Evolutionary conservation across 2,888 invertebrate species (phyloP).

Genomic region (Exocentrus adspersus): DNA sequence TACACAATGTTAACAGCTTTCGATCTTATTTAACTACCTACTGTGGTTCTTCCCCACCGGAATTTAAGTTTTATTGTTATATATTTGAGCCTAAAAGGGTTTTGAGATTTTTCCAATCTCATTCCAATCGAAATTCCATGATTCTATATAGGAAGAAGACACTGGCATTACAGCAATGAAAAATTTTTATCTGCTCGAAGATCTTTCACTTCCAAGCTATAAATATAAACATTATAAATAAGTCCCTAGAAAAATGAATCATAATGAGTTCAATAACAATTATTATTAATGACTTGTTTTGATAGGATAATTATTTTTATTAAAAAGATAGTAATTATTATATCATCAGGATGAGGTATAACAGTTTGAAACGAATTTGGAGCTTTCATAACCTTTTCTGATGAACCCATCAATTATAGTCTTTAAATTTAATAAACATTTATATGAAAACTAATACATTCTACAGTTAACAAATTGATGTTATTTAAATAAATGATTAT

Average conservation of each 20-base stretch:
- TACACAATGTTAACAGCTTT: too few relatives aligned
- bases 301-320: constrained; percentile 26
- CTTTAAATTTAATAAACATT: background rate
- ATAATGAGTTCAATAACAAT: constrained; percentile 38
- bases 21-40: too few relatives aligned
- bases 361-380: too few relatives aligned
- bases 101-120: too few relatives aligned
- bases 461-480: background rate
- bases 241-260: constrained; percentile 21
- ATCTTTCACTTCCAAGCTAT: constrained; percentile 26
- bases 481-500: background rate
- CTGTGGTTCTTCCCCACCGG: too few relatives aligned
- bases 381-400: constrained; percentile 4
- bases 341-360: too few relatives aligned
- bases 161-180: constrained; percentile 10
- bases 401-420: background rate
- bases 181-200: constrained; percentile 33
- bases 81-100: too few relatives aligned
- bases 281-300: constrained; percentile 30
- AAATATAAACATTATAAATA: constrained; percentile 30
- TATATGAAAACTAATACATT: background rate
- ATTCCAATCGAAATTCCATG: too few relatives aligned
- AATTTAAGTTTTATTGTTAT: too few relatives aligned
- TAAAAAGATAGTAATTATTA: constrained; percentile 4
- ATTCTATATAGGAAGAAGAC: too few relatives aligned